Evolutionary conservation across 2,888 invertebrate species (phyloP), one percentile per base, ranked within the genome.

Genomic region (Yponomeuta sedellus): DNA sequence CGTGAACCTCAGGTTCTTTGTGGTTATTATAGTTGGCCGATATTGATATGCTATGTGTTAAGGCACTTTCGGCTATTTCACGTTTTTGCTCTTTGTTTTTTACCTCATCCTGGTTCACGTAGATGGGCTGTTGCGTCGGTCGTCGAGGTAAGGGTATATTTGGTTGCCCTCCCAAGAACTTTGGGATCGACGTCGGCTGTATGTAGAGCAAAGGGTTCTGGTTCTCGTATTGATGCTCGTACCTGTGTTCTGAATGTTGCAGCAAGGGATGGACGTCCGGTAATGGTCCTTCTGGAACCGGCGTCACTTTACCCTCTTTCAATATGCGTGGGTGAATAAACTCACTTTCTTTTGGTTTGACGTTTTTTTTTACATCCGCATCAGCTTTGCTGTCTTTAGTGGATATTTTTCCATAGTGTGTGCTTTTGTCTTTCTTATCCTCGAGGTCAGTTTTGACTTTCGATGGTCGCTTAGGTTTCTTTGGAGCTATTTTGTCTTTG

Each of bases 161-260:
- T 1, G 92, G 87, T 72, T 93, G 92, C 11, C 91, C 90, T 66
- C 92, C 92, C 78, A 94, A 85, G 74, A 93, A 93, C 79, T 93
- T 93, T 58, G 93, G 93, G 71, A 94, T 91, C 75, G 93, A 93
- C 16, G 93, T 92, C 10, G 93, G 93, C 73, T 93, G 92, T 52
- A 92, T 87, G 67, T 91, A 86, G 70, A 91, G 90, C 28, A 92
- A 78, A 44, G 92, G 92, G 70, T 91, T 92, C 77, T 91, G 85
- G 70, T 91, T 88, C 75, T 93, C 92, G 71, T 93, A 93, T 67
- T 92, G 89, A 67, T 92, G 93, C 77, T 96, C 96, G 76, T 94
- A 96, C 68, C 95, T 92, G 78, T 95, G 95, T 77, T 95, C 95
- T 0, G 96, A 96, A 82, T 96, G 96, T 75, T 96, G 96, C 22